A percentile compares a stretch with the other conserved stretches of the same genome.
Evolutionary conservation across 2,888 invertebrate species (phyloP).

Genomic region (Drosophila fungiperda): DNA sequence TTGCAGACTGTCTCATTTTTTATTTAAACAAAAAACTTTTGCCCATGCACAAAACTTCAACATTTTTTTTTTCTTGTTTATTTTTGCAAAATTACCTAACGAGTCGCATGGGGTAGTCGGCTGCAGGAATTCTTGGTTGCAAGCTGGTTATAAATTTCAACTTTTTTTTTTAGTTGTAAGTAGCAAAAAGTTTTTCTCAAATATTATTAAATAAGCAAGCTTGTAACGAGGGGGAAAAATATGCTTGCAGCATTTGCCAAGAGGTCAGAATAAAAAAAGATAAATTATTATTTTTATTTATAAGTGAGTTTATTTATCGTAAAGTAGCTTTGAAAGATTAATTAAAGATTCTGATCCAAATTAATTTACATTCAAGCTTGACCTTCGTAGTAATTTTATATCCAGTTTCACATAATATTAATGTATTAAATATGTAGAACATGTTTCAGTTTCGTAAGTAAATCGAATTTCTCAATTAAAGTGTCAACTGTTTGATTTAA

Average conservation of each 20-base stretch:
- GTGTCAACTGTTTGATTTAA: not conserved
- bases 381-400: not conserved
- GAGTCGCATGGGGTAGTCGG: conserved; percentile 31
- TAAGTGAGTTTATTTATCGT: not conserved
- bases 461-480: not conserved
- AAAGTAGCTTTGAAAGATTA: not conserved
- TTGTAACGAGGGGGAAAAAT: conserved; percentile 21
- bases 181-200: conserved; percentile 56
- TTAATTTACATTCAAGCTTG: not conserved
- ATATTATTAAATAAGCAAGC: conserved; percentile 63
- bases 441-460: not conserved
- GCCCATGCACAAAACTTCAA: conserved; percentile 57
- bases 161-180: conserved; percentile 36
- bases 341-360: not conserved
- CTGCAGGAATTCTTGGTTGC: conserved; percentile 20
- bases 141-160: conserved; percentile 55
- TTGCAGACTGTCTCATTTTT: conserved; percentile 70
- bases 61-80: conserved; percentile 18
- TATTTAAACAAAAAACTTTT: conserved; percentile 69
- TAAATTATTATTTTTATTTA: conserved; percentile 12
- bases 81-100: conserved; percentile 56
- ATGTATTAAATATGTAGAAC: not conserved
- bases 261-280: not conserved
- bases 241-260: conserved; percentile 11
- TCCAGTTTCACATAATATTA: not conserved